phyloP scores from a whole-genome alignment of 1,140 invertebrate species.

The Drusus annulatus region DNA sequence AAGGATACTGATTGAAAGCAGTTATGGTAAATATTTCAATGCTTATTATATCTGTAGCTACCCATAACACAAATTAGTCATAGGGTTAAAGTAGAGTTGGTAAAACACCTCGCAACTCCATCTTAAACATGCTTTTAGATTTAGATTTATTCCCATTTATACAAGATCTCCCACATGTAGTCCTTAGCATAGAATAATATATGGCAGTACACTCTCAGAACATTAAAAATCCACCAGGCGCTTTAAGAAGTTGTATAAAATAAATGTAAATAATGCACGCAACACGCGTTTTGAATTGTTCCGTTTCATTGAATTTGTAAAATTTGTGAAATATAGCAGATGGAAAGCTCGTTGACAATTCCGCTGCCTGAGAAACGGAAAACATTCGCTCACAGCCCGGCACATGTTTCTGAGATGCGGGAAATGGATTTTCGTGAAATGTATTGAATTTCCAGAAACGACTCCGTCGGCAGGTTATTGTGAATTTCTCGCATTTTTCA shows the following conservation, averaged over 20 bases:
- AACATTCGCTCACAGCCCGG: conserved; percentile 30
- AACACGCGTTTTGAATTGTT: conserved; percentile 17
- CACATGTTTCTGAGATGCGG: conserved; percentile 39
- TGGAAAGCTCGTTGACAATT: conserved; percentile 41
- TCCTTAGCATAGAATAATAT: too few species aligned
- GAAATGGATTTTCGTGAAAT: conserved; percentile 44
- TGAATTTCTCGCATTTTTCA: conserved; percentile 47
- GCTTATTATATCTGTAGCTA: too few species aligned
- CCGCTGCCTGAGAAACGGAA: conserved; percentile 24
- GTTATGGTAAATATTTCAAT: too few species aligned
- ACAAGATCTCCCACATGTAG: too few species aligned
- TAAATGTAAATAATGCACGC: conserved; percentile 2
- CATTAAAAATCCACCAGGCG: too few species aligned
- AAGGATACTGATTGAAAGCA: too few species aligned
- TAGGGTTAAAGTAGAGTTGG: too few species aligned
- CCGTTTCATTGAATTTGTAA: conserved; percentile 32
- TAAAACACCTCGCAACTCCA: too few species aligned
- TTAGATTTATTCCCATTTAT: too few species aligned
- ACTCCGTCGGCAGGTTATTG: conserved; percentile 37
- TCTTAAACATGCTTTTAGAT: too few species aligned
- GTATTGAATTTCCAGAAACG: conserved; percentile 45
- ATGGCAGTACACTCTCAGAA: too few species aligned
- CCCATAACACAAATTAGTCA: too few species aligned
- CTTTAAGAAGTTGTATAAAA: background rate
- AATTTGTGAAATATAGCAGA: conserved; percentile 32